A percentile compares a stretch with the other conserved stretches of the same genome.
phyloP scores from a whole-genome alignment of 2,797 vertebrate genomes.

The Anguilla megastoma region DNA sequence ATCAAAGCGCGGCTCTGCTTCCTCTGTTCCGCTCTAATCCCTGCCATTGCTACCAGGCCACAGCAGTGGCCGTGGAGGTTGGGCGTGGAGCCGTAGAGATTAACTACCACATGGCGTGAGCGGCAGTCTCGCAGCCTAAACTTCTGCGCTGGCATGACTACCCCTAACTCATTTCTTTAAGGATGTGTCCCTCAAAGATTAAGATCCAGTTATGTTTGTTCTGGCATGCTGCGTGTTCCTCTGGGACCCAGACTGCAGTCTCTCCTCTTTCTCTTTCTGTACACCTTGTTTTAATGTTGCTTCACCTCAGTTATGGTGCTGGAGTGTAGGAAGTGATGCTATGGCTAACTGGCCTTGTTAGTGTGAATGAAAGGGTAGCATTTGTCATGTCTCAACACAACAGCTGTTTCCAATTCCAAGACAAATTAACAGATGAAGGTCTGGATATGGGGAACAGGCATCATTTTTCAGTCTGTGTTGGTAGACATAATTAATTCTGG shows the following conservation, averaged over 20 bases:
- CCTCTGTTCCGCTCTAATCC: neutral
- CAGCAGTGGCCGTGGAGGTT: neutral
- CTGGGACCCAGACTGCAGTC: neutral
- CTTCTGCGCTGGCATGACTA: neutral
- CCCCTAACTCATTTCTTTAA: neutral
- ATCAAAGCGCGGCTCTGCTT: neutral
- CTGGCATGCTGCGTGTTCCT: neutral
- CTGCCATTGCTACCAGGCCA: neutral
- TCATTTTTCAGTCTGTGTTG: neutral
- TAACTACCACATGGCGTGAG: neutral
- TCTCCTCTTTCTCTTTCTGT: neutral
- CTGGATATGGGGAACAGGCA: neutral
- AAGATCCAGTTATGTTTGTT: constrained; percentile 12
- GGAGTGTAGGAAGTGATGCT: neutral
- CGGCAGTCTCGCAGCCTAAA: neutral
- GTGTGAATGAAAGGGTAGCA: neutral
- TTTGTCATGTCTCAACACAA: neutral
- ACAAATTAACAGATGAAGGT: neutral
- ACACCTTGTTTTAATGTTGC: neutral
- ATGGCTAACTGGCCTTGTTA: neutral
- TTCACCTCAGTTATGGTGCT: neutral
- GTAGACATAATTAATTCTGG: neutral
- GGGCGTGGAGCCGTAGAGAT: neutral
- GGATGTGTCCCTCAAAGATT: neutral
- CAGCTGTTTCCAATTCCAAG: neutral